Base-by-base conservation (phyloP, 2,888 invertebrate genomes). In the Fissipunctia ypsillon region DNA sequence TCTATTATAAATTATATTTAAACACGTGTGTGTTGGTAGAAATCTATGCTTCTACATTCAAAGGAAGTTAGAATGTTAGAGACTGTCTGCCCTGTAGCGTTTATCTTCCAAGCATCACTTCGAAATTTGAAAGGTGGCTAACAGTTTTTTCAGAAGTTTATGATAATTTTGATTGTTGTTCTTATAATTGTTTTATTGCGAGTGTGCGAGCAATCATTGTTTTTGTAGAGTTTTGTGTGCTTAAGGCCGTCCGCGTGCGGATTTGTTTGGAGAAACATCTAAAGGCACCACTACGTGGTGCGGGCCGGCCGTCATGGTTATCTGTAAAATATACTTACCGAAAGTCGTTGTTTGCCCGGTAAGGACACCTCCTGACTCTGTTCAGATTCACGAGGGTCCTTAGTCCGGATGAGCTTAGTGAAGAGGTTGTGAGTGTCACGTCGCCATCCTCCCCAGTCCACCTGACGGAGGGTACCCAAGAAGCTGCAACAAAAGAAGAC, bases 361-460 rank as follows among this genome's bases (percentile, higher is more conserved):
- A 92, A 84, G 70, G 93, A 81, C 73, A 95, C 84, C 82, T 96
- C 91, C 76, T 97, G 95, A 73, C 94, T 94, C 6, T 97, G 97
- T 76, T 98, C 96, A n/a, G 96, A 93, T 19, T 97, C 97, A n/a
- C 90, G 87, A 0, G 98, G 97, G 92, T 98, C 98, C 92, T 98
- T 98, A 81, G 98, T 98, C 78, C 98, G 97, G 91, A 98, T 98
- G 82, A 98, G 96, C 94, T 98, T 98, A 73, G 98, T 97, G 93
- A 98, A 98, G 81, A 98, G 95, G 87, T 98, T 97, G 90, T 98
- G 97, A 66, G 97, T 97, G 90, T 97, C 97, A 64, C 97, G 95
- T 57, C 97, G 96, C 61, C 97, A 90, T 31, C 93, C 95, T 75
- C 96, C 96, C 92, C 97, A 97, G 90, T 97, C 97, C 88, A 97